phyloP scores from a whole-genome alignment of 2,797 vertebrate species.

The Manis javanica region DNA sequence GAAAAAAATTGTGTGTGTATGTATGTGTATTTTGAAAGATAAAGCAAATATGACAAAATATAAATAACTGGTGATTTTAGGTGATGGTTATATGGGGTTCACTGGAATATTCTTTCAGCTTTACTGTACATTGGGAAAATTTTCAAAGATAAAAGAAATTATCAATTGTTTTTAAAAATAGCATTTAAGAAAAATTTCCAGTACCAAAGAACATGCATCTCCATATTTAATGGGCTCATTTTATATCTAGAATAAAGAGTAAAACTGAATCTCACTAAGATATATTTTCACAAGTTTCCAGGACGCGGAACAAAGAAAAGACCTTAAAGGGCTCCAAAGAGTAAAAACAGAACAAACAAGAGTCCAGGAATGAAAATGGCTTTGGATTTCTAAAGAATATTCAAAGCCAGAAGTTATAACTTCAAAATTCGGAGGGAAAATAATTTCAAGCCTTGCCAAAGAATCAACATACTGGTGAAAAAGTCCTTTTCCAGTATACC shows the following conservation, averaged over 20 bases:
- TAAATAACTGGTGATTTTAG: neutral
- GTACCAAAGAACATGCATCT: neutral
- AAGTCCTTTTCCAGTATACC: neutral
- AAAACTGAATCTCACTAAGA: neutral
- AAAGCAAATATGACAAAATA: neutral
- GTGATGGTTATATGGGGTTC: neutral
- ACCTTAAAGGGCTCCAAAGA: neutral
- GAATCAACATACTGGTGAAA: neutral
- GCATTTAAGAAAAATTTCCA: neutral
- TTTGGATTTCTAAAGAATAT: neutral
- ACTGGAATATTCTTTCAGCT: neutral
- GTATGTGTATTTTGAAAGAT: neutral
- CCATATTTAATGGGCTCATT: neutral
- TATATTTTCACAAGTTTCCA: neutral
- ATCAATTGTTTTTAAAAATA: neutral
- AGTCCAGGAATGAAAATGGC: neutral
- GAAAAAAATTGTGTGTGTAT: neutral
- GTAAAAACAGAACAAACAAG: neutral
- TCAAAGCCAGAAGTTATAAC: neutral
- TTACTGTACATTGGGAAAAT: neutral
- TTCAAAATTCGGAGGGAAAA: neutral
- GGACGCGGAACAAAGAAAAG: neutral
- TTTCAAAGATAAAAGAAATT: conserved; percentile 41
- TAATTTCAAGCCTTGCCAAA: neutral
- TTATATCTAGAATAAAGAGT: neutral